Evolutionary conservation across 2,888 invertebrate species (phyloP), one percentile per base, ranked within the genome.

Genomic region (Yponomeuta plumbellus): DNA sequence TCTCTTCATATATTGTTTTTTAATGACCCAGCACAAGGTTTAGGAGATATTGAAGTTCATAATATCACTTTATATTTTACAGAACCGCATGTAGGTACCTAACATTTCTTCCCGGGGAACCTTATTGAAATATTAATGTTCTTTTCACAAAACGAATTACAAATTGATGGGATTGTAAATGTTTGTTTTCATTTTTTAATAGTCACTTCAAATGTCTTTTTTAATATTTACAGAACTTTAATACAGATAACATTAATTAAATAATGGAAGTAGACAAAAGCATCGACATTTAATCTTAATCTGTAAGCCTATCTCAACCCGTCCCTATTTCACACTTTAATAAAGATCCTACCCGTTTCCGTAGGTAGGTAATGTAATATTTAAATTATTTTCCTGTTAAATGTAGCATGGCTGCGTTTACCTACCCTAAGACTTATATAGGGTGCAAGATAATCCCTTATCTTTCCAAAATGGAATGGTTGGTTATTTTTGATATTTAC

Each of bases 361-460:
- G 44, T 52, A 52, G 44, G 44, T 52, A 52, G 17, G 44, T 52
- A 52, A 52, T 52, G 44, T 52, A 52, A 52, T 52, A 52, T 52
- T 52, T 52, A 52, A 52, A 52, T 52, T 52, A 52, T 52, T 52
- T 52, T 52, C 44, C 44, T 52, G 44, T 52, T 52, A 52, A 52
- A 52, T 52, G 44, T 52, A 52, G 44, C 44, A 52, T 52, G 17
- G 44, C 44, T 52, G 5, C 44, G 44, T 52, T 52, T 52, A 52
- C 44, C 44, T 52, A 17, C 44, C 44, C 44, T 17, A 52, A 52
- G 44, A 17, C 44, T 52, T 52, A 52, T 52, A 13, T 13, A 17
- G 13, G 17, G 13, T 17, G 17, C 17, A 17, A 52, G 17, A 52
- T 52, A 52, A 52, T 52, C 44, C 44, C 5, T 17, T 52, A 52